Conservation (phyloP, 2,797 vertebrate species). For the Anomalospiza imberbis region DNA sequence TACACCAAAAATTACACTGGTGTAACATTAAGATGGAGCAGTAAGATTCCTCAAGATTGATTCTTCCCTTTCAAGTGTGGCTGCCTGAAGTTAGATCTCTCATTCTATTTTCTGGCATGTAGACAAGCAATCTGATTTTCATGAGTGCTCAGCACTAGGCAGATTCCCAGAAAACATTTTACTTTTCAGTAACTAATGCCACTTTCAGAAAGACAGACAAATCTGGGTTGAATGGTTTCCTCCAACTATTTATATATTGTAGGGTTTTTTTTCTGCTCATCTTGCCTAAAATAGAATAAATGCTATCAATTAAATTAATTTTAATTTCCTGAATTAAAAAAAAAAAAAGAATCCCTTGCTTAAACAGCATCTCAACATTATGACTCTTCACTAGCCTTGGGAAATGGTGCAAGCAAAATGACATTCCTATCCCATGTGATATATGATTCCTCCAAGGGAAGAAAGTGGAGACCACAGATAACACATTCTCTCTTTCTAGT, state of each 20-base stretch:
- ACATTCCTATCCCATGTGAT: not conserved
- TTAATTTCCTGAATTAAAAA: not conserved
- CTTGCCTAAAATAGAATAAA: not conserved
- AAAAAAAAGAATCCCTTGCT: not conserved
- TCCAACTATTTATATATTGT: not conserved
- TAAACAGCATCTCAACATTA: not conserved
- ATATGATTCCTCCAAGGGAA: not conserved
- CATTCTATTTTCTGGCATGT: not conserved
- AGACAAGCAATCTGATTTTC: not conserved
- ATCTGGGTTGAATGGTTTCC: not conserved
- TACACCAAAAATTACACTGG: not conserved
- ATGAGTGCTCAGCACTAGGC: not conserved
- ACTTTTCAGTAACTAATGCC: not conserved
- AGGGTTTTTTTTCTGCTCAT: not conserved
- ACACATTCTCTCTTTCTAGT: not conserved
- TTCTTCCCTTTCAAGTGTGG: not conserved
- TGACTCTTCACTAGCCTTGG: not conserved
- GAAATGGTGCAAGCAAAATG: not conserved
- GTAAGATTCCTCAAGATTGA: not conserved
- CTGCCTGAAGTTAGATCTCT: not conserved
- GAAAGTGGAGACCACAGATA: not conserved
- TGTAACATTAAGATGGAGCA: not conserved
- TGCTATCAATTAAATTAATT: not conserved
- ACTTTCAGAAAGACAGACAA: not conserved
- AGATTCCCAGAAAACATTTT: not conserved